Percentiles rank a stretch among this genome's conserved stretches.
Evolutionary conservation across 1,140 invertebrate genomes (phyloP).

Genomic region (Periplaneta americana): DNA sequence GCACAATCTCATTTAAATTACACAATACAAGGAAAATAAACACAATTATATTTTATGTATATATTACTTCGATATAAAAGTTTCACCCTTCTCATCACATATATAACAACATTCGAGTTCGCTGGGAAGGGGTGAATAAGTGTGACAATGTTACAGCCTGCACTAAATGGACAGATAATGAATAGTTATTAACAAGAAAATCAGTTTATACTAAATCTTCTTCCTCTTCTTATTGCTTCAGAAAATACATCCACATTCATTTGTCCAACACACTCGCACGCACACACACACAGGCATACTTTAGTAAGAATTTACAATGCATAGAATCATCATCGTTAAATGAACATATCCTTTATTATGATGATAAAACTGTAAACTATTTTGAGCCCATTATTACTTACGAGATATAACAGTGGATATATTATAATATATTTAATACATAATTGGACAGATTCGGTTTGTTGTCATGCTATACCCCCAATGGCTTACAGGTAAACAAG

Average conservation of each 20-base stretch:
- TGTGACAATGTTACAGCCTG: not conserved
- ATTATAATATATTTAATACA: not conserved
- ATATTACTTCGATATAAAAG: not conserved
- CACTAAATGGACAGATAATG: not conserved
- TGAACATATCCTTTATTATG: not conserved
- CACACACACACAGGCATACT: not conserved
- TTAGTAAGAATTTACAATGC: not conserved
- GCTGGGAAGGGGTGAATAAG: not conserved
- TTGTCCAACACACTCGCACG: not conserved
- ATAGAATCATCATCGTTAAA: not conserved
- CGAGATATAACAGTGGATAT: not conserved
- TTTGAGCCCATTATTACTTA: not conserved
- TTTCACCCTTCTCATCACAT: not conserved
- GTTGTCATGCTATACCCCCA: not conserved
- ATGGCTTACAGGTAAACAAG: not conserved
- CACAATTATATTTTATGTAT: not conserved
- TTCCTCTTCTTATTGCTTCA: not conserved
- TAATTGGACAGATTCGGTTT: not conserved
- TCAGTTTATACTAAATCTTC: not conserved
- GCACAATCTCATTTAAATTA: not conserved
- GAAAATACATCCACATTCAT: no score
- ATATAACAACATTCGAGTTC: not conserved
- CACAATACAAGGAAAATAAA: not conserved
- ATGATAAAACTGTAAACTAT: not conserved
- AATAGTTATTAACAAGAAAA: not conserved